Evolutionary conservation across 2,797 vertebrate species (phyloP).

Genomic region (Rachycentron canadum): DNA sequence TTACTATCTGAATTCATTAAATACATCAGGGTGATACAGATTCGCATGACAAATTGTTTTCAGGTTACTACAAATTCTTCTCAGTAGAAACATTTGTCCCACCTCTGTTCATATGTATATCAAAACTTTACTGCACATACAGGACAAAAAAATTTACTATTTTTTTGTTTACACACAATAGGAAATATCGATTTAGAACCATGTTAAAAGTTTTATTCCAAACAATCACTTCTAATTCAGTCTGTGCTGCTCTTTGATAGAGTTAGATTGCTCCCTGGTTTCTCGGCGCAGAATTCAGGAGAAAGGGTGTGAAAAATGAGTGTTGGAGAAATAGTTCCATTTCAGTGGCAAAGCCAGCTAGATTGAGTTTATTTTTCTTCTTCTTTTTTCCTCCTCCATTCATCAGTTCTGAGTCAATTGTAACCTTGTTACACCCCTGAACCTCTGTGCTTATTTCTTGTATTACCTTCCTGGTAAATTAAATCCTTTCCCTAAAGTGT

Average conservation of each 20-base stretch:
- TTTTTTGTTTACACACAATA: background rate
- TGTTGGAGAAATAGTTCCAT: conserved; percentile 49
- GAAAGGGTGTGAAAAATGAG: conserved; percentile 51
- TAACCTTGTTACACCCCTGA: conserved; percentile 65
- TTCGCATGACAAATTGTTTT: background rate
- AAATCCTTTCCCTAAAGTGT: conserved; percentile 47
- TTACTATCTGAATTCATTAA: conserved; percentile 1
- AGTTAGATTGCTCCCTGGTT: conserved; percentile 49
- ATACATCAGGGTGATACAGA: conserved; percentile 1
- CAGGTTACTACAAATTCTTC: background rate
- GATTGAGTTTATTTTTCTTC: conserved; percentile 52
- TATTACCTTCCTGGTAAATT: conserved; percentile 67
- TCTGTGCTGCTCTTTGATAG: conserved; percentile 50
- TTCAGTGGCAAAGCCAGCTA: conserved; percentile 53
- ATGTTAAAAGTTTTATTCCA: conserved; percentile 40
- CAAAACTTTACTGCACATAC: background rate
- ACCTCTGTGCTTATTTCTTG: conserved; percentile 55
- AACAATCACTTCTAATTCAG: conserved; percentile 50
- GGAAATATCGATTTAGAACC: conserved; percentile 41
- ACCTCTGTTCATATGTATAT: background rate
- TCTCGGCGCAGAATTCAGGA: conserved; percentile 38
- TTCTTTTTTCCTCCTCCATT: conserved; percentile 25
- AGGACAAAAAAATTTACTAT: background rate
- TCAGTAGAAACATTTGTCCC: background rate
- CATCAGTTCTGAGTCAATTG: conserved; percentile 65